phyloP scores from a whole-genome alignment of 2,888 invertebrate genomes.

The Agonopterix alstromeriana region DNA sequence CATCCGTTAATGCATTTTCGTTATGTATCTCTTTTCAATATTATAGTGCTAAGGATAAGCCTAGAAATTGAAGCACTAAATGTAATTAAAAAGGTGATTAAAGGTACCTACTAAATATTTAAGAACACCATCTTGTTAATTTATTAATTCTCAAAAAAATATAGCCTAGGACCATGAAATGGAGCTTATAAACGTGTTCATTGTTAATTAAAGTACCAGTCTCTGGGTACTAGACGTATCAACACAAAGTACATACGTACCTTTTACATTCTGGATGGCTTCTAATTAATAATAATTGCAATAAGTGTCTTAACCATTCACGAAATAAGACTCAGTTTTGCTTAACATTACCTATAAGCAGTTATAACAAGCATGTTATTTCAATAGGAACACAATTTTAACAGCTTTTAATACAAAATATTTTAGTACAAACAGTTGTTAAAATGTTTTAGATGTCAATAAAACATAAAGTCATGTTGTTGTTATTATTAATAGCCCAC shows the following conservation, averaged over 20 bases:
- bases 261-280: no score
- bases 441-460: slow-evolving; percentile 74
- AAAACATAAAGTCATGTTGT: slow-evolving; percentile 47
- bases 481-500: slow-evolving; percentile 23
- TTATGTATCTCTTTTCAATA: slow-evolving; percentile 31
- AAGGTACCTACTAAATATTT: neutral
- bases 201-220: slow-evolving; percentile 10
- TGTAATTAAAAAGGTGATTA: neutral
- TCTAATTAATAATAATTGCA: slow-evolving; percentile 18
- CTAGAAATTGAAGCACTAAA: slow-evolving; percentile 7
- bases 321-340: slow-evolving; percentile 45
- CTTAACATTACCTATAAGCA: slow-evolving; percentile 51
- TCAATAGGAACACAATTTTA: slow-evolving; percentile 49
- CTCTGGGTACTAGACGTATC: neutral
- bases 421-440: slow-evolving; percentile 75
- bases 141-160: slow-evolving; percentile 10
- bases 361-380: slow-evolving; percentile 56
- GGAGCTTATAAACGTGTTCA: slow-evolving; percentile 55
- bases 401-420: slow-evolving; percentile 69
- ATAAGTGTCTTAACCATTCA: slow-evolving; percentile 41
- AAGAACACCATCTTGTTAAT: slow-evolving; percentile 1
- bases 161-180: slow-evolving; percentile 20
- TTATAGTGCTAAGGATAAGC: slow-evolving; percentile 24
- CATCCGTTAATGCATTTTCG: slow-evolving; percentile 51
- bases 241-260: no score